phyloP scores from a whole-genome alignment of 2,113 vertebrate genomes.

The Caranx melampygus region DNA sequence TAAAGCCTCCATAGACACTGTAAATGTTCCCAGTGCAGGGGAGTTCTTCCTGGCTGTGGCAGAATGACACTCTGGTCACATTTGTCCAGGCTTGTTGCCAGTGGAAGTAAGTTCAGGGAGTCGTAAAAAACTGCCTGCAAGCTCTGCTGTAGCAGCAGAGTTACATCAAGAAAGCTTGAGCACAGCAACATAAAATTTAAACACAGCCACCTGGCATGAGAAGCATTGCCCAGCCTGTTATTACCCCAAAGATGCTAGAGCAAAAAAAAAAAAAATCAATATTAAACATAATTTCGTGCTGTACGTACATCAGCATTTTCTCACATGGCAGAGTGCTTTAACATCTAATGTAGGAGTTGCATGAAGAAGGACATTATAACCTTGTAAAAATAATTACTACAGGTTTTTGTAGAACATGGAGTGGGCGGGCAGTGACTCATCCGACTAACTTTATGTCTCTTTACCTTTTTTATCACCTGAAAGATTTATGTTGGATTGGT shows the following conservation, averaged over 20 bases:
- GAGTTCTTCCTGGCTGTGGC: constrained; percentile 33
- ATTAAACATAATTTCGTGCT: constrained; percentile 10
- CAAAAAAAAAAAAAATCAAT: constrained; percentile 33
- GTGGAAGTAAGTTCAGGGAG: constrained; percentile 47
- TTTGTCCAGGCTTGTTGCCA: constrained; percentile 64
- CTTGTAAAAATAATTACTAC: constrained; percentile 8
- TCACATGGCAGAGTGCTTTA: not conserved
- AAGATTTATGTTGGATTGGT: constrained; percentile 31
- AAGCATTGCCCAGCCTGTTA: constrained; percentile 37
- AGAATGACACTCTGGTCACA: constrained; percentile 52
- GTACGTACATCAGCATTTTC: constrained; percentile 1
- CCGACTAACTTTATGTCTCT: constrained; percentile 25
- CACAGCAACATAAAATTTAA: constrained; percentile 64
- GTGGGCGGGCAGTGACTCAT: constrained; percentile 30
- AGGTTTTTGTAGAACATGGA: constrained; percentile 3
- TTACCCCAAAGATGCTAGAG: constrained; percentile 4
- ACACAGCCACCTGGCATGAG: constrained; percentile 53
- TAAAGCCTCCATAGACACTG: constrained; percentile 27
- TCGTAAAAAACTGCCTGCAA: constrained; percentile 51
- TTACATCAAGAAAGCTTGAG: constrained; percentile 44
- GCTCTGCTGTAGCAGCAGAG: constrained; percentile 46
- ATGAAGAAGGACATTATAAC: constrained; percentile 8
- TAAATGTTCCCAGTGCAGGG: constrained; percentile 14
- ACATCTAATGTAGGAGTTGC: constrained; percentile 1
- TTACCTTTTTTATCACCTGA: constrained; percentile 32